phyloP scores from a whole-genome alignment of 2,888 invertebrate genomes.

The Argynnis bischoffii region DNA sequence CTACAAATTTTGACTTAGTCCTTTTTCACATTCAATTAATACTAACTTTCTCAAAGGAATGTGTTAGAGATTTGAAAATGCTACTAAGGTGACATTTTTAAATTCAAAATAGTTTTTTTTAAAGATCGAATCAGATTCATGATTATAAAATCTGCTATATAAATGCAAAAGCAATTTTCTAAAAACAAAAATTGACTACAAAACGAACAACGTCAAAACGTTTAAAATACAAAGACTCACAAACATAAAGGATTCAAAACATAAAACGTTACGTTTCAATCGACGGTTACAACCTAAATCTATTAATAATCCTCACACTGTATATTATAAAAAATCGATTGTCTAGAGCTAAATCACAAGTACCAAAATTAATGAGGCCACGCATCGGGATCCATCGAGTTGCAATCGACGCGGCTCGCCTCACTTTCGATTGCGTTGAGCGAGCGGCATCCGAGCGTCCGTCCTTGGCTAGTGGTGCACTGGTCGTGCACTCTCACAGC shows the following conservation, averaged over 20 bases:
- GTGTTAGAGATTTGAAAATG: conserved; percentile 52
- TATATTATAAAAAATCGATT: conserved; percentile 39
- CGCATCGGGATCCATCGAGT: conserved; percentile 33
- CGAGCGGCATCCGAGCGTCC: conserved; percentile 40
- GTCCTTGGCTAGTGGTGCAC: conserved; percentile 3
- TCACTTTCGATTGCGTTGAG: conserved; percentile 24
- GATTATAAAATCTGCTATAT: conserved; percentile 51
- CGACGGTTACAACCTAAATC: background rate
- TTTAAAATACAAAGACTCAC: conserved; percentile 52
- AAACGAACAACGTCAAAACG: conserved; percentile 65
- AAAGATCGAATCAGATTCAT: conserved; percentile 36
- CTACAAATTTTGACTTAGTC: too few relatives aligned
- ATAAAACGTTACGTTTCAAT: conserved; percentile 45
- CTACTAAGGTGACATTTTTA: conserved; percentile 37
- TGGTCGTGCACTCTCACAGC: conserved; percentile 12
- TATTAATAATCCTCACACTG: conserved; percentile 42
- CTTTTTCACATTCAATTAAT: conserved; percentile 22
- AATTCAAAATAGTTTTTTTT: conserved; percentile 27
- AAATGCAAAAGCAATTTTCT: conserved; percentile 65
- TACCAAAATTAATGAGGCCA: conserved; percentile 46
- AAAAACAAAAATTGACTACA: conserved; percentile 51
- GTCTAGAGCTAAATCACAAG: conserved; percentile 55
- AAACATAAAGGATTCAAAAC: conserved; percentile 53
- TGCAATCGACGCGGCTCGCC: conserved; percentile 35
- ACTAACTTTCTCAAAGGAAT: conserved; percentile 51